These are phyloP conservation scores for Elephas maximus DNA, from an alignment of 2,113 vertebrate genomes.

Conservation along the genomic window DNA sequence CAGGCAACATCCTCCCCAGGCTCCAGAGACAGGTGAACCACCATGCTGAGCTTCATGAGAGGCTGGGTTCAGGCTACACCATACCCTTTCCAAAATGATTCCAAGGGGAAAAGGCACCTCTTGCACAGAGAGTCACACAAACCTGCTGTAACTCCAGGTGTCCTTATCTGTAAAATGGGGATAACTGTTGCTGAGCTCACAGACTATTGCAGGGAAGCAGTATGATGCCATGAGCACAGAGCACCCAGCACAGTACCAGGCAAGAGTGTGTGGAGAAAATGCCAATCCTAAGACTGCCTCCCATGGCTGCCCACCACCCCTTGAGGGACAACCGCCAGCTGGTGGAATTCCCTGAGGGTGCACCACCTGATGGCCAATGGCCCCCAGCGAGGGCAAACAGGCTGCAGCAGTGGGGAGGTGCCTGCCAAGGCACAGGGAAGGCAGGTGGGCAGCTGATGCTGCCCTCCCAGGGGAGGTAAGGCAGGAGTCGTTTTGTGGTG, in stretches of 20 bases:
- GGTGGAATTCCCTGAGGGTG: no score
- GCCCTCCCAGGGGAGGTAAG: fast-evolving
- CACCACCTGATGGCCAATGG: no score
- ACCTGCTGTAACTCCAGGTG: not conserved
- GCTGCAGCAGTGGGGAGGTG: not conserved
- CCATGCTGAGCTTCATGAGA: not conserved
- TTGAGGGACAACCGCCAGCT: not conserved
- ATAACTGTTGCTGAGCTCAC: not conserved
- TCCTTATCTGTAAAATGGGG: not conserved
- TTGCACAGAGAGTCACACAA: not conserved
- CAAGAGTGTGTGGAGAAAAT: not conserved
- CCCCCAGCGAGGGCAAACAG: no score
- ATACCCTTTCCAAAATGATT: not conserved
- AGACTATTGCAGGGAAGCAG: not conserved
- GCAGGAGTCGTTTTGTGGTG: no score
- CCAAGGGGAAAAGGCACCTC: not conserved
- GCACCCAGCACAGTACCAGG: not conserved
- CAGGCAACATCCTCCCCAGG: not conserved
- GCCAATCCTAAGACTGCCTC: not conserved
- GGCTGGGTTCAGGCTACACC: not conserved
- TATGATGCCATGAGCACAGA: not conserved
- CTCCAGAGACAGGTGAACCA: not conserved
- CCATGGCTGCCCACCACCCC: not conserved
- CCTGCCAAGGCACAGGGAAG: not conserved
- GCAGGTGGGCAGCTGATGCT: fast-evolving